Percentiles rank a stretch among this genome's conserved stretches.
phyloP scores from a whole-genome alignment of 1,140 invertebrate species.

The Planococcus citri region DNA sequence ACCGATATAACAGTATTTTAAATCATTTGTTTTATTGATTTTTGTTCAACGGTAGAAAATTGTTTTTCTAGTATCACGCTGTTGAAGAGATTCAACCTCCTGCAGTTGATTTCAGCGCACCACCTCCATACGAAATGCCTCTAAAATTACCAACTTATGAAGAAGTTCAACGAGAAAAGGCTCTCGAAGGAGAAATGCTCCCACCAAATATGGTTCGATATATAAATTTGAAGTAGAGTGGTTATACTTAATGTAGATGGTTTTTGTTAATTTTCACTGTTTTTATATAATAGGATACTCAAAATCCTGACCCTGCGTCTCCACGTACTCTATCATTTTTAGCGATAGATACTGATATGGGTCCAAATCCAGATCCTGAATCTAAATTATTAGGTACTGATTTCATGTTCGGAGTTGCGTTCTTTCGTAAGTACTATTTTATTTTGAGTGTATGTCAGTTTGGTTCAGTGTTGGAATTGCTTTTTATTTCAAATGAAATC shows the following conservation, averaged over 20 bases:
- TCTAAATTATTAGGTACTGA: conserved; percentile 58
- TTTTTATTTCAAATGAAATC: no score
- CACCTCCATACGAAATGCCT: conserved; percentile 67
- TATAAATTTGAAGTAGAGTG: not conserved
- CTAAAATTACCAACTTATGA: conserved; percentile 79
- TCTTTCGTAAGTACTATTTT: conserved; percentile 49
- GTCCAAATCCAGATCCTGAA: conserved; percentile 27
- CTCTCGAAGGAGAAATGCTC: conserved; percentile 48
- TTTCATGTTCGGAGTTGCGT: conserved; percentile 76
- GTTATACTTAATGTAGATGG: not conserved
- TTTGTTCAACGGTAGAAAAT: not conserved
- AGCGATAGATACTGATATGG: conserved; percentile 39
- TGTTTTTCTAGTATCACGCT: not conserved
- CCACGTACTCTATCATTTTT: conserved; percentile 47
- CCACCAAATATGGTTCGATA: not conserved
- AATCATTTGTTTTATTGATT: not conserved
- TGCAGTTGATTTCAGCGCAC: conserved; percentile 65
- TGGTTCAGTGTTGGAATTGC: not conserved
- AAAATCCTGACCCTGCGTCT: not conserved
- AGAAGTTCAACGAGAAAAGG: conserved; percentile 75
- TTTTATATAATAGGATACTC: not conserved
- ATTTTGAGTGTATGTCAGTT: not conserved
- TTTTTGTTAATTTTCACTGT: not conserved
- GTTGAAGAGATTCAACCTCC: conserved; percentile 54
- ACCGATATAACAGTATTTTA: not conserved